Base-by-base conservation (phyloP, 2,888 invertebrate species). In the Thumatha senex region DNA sequence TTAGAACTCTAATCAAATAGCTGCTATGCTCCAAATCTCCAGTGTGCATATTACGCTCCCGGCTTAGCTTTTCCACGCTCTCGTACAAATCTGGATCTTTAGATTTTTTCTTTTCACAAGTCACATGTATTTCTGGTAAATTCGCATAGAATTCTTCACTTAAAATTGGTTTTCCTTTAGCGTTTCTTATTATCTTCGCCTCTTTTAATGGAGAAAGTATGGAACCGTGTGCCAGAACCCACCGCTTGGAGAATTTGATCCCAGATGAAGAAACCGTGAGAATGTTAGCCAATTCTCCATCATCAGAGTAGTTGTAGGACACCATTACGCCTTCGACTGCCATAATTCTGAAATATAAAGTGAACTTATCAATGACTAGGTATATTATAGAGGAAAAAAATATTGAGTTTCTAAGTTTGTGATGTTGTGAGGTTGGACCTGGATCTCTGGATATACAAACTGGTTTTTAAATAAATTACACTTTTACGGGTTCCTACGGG, bases 201-300 rank as follows among this genome's bases (percentile, higher is more conserved):
- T 89, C 86, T 59, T 89, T 83, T n/a, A 89, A 59, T 0, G 92
- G 85, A 0, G 87, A 86, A 12, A 93, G 76, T 10, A 92, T 83
- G 24, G 91, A 90, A 2, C 93, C 93, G 59, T 93, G 93, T 0
- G 92, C 91, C 5, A 93, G 76, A 30, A 93, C 87, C 92, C 92
- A 92, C 14, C 92, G 78, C n/a, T 86, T 75, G 42, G 86, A 84
- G 74, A 93, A 92, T 54, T 83, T 84, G 59, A 93, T 89, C 13
- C 93, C 93, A 2, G 93, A 93, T 0, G 91, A 86, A 1, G 92
- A 86, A 3, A 89, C 89, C 0, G 87, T 91, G 12, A 90, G 74
- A 61, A 91, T 91, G 58, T 89, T 90, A 0, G 89, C 83, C n/a
- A 79, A 80, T 51, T 90, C 89, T 0, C 80, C 84, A 56, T 82